Evolutionary conservation across 2,113 vertebrate species (phyloP).

Genomic region (Diadophis punctatus): DNA sequence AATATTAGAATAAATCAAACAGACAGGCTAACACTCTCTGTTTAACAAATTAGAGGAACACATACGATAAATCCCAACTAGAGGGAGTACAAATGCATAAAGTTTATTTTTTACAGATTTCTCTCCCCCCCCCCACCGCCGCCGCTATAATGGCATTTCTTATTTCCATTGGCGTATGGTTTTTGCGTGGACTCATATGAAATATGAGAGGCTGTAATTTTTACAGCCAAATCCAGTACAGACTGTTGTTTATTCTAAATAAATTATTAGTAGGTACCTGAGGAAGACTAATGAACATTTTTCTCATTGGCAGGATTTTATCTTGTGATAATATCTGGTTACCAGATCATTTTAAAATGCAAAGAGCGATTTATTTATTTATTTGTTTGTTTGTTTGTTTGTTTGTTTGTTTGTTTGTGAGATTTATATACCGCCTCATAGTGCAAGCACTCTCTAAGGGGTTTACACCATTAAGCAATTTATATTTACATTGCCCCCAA

Average conservation of each 20-base stretch:
- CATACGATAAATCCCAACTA: background rate
- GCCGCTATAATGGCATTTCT: background rate
- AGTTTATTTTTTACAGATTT: background rate
- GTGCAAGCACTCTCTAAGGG: too few relatives aligned
- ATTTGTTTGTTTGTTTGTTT: too few relatives aligned
- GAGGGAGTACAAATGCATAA: background rate
- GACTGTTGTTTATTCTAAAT: background rate
- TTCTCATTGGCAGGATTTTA: slow-evolving; percentile 21
- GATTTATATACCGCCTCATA: too few relatives aligned
- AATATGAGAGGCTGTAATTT: background rate
- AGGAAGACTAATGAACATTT: background rate
- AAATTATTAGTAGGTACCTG: background rate
- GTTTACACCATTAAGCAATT: too few relatives aligned
- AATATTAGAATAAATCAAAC: background rate
- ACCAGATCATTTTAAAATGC: slow-evolving; percentile 20
- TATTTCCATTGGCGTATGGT: background rate
- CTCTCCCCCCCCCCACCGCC: background rate
- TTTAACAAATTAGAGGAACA: background rate
- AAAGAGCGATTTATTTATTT: slow-evolving; percentile 39
- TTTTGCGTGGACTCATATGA: background rate
- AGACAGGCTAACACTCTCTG: background rate
- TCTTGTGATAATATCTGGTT: background rate
- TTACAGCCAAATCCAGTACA: background rate
- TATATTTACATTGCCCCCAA: too few relatives aligned
- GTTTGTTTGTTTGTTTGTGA: too few relatives aligned